Evolutionary conservation across 2,113 vertebrate species (phyloP), one percentile per base, ranked within the genome.

Genomic region (Steatornis caripensis): DNA sequence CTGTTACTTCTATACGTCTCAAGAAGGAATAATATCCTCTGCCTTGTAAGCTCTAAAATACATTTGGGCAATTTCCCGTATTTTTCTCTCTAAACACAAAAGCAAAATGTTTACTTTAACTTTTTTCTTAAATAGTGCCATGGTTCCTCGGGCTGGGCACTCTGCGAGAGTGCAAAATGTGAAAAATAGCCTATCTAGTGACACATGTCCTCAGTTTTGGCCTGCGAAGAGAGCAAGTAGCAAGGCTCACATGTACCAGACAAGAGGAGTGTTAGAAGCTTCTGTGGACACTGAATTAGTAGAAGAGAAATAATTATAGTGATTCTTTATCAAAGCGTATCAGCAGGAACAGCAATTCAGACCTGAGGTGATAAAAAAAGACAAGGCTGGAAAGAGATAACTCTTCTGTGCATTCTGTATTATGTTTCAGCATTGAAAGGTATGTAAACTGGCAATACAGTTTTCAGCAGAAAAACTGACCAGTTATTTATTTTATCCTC

Each of bases 161-260:
- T 55, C 64, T n/a, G 5, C 0, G 0, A 57, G 60, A 80, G 19
- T 29, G 24, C 48, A 68, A 79, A 48, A 36, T 53, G 39, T 4
- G 7, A 34, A 39, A 78, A 78, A 51, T 12, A 36, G 14, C 11
- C 15, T n/a, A 5, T 29, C 11, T 45, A 57, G 20, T 46, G 53
- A 37, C 19, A 53, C 7, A 2, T 4, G 43, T 55, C 10, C 43
- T 79, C 43, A 53, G 36, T 51, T 75, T 75, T n/a, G 49, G 34
- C 62, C 54, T 4, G 3, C 74, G 39, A 8, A 46, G 32, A 80
- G 29, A 84, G 6, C 17, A 80, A 49, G 23, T n/a, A 68, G 15
- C 5, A 16, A 90, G 22, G 17, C 24, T 85, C 83, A 39, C 54
- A 41, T 24, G 10, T 69, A 48, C 32, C 46, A 46, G 37, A 65